These are phyloP conservation scores for Antennarius maculatus DNA, from an alignment of 2,797 vertebrate genomes.

Conservation along the genomic window DNA sequence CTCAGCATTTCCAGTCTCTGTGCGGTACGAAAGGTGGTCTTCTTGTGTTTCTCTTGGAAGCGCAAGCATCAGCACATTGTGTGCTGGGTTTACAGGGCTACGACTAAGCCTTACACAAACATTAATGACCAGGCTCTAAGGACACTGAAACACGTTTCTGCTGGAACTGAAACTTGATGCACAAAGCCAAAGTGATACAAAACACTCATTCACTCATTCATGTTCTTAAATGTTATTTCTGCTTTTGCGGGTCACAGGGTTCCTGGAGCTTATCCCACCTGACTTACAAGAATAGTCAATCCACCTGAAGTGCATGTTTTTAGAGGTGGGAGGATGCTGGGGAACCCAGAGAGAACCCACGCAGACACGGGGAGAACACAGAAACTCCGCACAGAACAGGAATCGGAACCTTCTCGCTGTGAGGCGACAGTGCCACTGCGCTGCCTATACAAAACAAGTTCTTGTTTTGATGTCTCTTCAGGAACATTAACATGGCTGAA, in stretches of 20 bases:
- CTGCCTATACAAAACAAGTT: no score
- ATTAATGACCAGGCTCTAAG: constrained; percentile 53
- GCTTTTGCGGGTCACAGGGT: no score
- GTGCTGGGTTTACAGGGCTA: constrained; percentile 36
- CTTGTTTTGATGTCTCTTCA: constrained; percentile 49
- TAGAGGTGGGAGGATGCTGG: no score
- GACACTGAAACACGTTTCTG: constrained; percentile 47
- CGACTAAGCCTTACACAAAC: constrained; percentile 48
- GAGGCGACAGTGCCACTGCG: no score
- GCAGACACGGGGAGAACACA: no score
- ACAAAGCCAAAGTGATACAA: constrained; percentile 38
- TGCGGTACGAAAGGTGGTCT: constrained; percentile 42
- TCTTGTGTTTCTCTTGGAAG: constrained; percentile 54
- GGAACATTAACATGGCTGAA: constrained; percentile 50
- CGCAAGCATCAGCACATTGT: constrained; percentile 20
- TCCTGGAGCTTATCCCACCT: no score
- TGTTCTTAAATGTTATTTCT: constrained; percentile 12
- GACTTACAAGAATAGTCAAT: no score
- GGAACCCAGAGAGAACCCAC: no score
- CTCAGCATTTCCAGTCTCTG: constrained; percentile 41
- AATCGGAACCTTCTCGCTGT: no score
- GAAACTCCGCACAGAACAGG: no score
- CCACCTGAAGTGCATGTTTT: no score
- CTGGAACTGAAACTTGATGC: constrained; percentile 31
- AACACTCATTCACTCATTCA: constrained; percentile 13